phyloP scores from a whole-genome alignment of 2,888 invertebrate species.

The Cosmia pyralina region DNA sequence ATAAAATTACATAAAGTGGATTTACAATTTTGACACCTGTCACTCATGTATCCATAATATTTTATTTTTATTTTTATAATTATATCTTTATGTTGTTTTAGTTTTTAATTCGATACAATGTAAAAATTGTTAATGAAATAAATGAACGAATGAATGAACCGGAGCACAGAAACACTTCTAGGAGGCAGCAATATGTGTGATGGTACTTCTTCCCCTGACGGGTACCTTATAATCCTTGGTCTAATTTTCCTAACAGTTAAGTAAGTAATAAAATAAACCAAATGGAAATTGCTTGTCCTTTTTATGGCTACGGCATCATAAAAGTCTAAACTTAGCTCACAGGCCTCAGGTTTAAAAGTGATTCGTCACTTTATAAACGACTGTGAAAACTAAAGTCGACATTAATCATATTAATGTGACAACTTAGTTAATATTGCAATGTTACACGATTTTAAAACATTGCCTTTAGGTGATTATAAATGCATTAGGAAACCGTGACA shows the following conservation, averaged over 20 bases:
- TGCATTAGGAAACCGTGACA: constrained; percentile 31
- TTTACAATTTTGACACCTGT: too few relatives aligned
- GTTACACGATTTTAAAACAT: constrained; percentile 51
- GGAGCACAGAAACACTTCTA: background rate
- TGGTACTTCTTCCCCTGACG: background rate
- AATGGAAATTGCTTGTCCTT: constrained; percentile 25
- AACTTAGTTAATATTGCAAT: constrained; percentile 42
- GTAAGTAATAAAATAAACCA: constrained; percentile 21
- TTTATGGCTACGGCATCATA: constrained; percentile 11
- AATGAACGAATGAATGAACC: too few relatives aligned
- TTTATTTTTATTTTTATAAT: too few relatives aligned
- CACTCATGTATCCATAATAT: too few relatives aligned
- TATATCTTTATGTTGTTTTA: too few relatives aligned
- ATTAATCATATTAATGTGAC: constrained; percentile 56
- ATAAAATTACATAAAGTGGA: too few relatives aligned
- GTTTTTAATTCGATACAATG: too few relatives aligned
- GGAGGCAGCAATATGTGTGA: background rate
- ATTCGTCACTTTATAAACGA: constrained; percentile 45
- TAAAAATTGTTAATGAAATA: too few relatives aligned
- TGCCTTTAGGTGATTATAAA: constrained; percentile 39
- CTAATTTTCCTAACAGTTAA: constrained; percentile 17
- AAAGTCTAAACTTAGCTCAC: constrained; percentile 15
- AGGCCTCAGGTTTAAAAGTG: constrained; percentile 13
- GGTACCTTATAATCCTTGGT: background rate
- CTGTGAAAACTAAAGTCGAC: constrained; percentile 39